Percentiles rank a stretch among this genome's conserved stretches.
These are phyloP conservation scores for Solenopsis fugax DNA, from an alignment of 1,140 invertebrate genomes.

Conservation along the genomic window DNA sequence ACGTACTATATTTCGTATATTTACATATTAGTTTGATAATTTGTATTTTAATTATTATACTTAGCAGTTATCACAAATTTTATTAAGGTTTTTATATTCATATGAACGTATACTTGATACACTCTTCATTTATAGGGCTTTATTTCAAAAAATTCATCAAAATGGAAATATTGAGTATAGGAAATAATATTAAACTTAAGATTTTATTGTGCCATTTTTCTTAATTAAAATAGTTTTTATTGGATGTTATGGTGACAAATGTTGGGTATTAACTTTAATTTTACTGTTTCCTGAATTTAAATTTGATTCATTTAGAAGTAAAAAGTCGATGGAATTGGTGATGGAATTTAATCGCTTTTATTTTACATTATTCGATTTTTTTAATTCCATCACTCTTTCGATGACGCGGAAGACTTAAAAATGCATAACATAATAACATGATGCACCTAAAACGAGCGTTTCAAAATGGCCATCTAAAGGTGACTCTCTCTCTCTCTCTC, in stretches of 20 bases:
- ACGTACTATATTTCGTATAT: background rate
- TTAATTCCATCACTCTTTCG: background rate
- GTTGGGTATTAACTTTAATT: background rate
- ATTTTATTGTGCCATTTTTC: background rate
- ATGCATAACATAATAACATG: no score
- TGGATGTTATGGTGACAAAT: background rate
- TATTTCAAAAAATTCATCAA: background rate
- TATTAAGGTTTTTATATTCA: background rate
- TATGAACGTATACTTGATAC: background rate
- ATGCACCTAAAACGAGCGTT: background rate
- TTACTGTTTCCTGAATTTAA: background rate
- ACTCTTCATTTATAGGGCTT: background rate
- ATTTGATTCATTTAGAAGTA: background rate
- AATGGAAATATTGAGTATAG: background rate
- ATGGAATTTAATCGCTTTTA: background rate
- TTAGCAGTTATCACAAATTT: background rate
- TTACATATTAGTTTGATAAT: background rate
- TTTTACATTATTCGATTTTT: background rate
- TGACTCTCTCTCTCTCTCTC: background rate
- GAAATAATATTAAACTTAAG: background rate
- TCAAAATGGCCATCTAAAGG: constrained; percentile 4
- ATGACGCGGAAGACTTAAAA: background rate
- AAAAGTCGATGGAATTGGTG: background rate
- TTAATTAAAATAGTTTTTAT: background rate
- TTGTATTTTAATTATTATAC: background rate